Evolutionary conservation across 2,113 vertebrate genomes (phyloP).

Genomic region (Cyprinus carpio): DNA sequence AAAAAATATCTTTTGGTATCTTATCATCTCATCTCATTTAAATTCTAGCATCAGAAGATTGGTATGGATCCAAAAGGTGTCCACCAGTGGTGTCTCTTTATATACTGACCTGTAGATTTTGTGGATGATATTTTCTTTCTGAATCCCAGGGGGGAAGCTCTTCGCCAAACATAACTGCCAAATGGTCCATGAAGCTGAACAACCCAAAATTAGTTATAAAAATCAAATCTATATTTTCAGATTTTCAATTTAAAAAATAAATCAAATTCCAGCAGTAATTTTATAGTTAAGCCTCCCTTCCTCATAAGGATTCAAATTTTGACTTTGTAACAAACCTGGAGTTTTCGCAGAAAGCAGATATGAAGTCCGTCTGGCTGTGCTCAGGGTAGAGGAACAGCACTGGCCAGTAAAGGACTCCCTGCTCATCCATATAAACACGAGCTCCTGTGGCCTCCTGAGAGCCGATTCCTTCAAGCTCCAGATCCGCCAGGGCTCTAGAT

Average conservation of each 20-base stretch:
- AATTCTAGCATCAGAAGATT: not conserved
- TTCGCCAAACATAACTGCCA: constrained; percentile 90
- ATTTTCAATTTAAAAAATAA: not conserved
- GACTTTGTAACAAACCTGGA: constrained; percentile 73
- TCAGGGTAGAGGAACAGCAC: constrained; percentile 94
- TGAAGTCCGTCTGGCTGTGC: constrained; percentile 89
- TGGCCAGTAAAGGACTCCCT: constrained; percentile 87
- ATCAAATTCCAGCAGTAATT: not conserved
- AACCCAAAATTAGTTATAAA: not conserved
- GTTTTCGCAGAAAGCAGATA: constrained; percentile 88
- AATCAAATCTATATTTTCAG: not conserved
- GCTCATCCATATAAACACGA: constrained; percentile 80
- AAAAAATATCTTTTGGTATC: not conserved
- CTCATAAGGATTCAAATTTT: not conserved
- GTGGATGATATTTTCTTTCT: constrained; percentile 84
- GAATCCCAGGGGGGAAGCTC: constrained; percentile 88
- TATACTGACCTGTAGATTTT: constrained; percentile 83
- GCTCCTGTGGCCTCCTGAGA: constrained; percentile 75
- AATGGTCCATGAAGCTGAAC: constrained; percentile 88
- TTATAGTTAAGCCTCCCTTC: not conserved
- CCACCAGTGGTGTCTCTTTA: not conserved
- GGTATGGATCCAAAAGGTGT: not conserved
- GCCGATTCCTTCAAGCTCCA: constrained; percentile 76
- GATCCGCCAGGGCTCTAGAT: constrained; percentile 65
- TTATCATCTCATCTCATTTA: not conserved